Base-by-base conservation (phyloP, 1,140 invertebrate species). In the Aphaenogaster rudis region DNA sequence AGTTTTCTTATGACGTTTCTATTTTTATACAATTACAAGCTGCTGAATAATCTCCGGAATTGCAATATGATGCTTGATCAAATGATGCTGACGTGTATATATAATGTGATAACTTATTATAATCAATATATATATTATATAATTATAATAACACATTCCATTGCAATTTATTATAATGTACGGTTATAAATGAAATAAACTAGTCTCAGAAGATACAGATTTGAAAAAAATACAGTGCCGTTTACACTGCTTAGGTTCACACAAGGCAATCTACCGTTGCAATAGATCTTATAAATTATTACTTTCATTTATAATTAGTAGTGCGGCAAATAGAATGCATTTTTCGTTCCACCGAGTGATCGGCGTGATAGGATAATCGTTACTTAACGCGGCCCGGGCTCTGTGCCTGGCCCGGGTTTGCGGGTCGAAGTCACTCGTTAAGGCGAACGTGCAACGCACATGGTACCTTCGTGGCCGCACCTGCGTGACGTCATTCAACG, bases 401-500 rank as follows among this genome's bases (percentile, higher is more conserved):
- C 77, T 39, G 45, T 76, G 28, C 28, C n/a, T 61, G 54, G 52
- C 79, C 54, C 45, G 13, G 66, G 42, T 33, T 69, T n/a, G 36
- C 36, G 36, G 66, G 74, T 50, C 54, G 9, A 50, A 39, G 50
- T 42, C 74, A 69, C 69, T 90, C 72, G 88, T 89, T 90, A 86
- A 85, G 61, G 67, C 71, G 28, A 45, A 61, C 48, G 74, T 61
- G 67, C 11, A 57, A 42, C 33, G 42, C 54, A 86, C 82, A 76
- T 86, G 82, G 82, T 54, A 79, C 50, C 82, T 54, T 67, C 59
- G 87, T 80, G 61, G 86, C 88, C 88, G 84, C 89, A 89, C 88
- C 88, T 89, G 64, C 59, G 66, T 90, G 88, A 89, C 88, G 84
- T 90, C 89, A 74, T 42, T 86, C 66, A 72, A 89, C 72, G 61